phyloP scores from a whole-genome alignment of 2,888 invertebrate species.

The Petrolisthes manimaculis region DNA sequence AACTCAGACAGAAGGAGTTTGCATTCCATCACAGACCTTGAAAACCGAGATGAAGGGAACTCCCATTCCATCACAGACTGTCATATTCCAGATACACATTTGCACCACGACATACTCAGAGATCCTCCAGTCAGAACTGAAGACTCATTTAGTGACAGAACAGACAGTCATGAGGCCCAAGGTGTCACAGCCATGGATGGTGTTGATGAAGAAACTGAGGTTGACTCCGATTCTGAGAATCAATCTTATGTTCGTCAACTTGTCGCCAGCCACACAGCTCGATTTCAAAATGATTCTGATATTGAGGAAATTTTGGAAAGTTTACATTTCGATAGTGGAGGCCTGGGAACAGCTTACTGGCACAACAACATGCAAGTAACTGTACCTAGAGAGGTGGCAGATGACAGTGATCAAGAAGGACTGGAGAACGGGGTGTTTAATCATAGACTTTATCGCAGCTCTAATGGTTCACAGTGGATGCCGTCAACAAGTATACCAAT shows the following conservation, averaged over 20 bases:
- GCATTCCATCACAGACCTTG: no score
- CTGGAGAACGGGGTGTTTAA: background rate
- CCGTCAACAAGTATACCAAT: background rate
- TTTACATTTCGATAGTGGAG: slow-evolving; percentile 34
- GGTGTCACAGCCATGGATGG: background rate
- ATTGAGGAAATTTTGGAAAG: slow-evolving; percentile 50
- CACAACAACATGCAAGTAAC: background rate
- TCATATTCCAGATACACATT: no score
- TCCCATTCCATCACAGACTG: no score
- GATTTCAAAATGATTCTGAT: slow-evolving; percentile 38
- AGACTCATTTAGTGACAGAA: background rate
- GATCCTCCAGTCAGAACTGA: background rate
- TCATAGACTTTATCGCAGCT: background rate
- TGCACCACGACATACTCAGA: background rate
- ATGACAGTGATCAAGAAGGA: slow-evolving; percentile 10
- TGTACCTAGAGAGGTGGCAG: background rate
- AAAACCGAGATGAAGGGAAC: no score
- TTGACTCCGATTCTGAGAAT: slow-evolving; percentile 33
- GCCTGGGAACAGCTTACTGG: background rate
- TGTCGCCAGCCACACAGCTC: slow-evolving; percentile 26
- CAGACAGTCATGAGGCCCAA: background rate
- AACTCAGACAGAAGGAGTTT: no score
- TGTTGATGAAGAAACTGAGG: slow-evolving; percentile 7
- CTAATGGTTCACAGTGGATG: background rate
- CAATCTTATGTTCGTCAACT: slow-evolving; percentile 43